These are phyloP conservation scores for Grallaria varia DNA, from an alignment of 2,113 vertebrate genomes.

Conservation along the genomic window DNA sequence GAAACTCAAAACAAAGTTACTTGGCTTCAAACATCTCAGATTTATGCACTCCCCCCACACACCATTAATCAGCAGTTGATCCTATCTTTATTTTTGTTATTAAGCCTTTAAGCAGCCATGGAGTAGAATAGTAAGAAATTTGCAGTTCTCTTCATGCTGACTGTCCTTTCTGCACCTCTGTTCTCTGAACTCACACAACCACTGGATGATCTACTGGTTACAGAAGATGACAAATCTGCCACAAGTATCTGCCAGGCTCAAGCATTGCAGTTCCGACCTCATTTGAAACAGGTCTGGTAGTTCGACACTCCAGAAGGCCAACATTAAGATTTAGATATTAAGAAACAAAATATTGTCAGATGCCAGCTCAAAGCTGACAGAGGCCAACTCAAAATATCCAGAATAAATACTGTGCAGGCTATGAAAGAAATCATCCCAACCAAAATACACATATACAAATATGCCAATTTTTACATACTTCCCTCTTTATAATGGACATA, in stretches of 20 bases:
- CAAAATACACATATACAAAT: background rate
- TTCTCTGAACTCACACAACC: background rate
- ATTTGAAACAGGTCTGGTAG: background rate
- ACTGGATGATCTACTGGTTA: background rate
- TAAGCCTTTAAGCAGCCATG: background rate
- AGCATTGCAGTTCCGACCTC: background rate
- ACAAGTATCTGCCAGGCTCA: background rate
- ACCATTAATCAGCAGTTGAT: background rate
- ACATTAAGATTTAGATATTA: background rate
- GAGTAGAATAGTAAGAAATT: background rate
- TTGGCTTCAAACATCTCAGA: background rate
- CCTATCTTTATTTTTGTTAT: background rate
- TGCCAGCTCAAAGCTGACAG: background rate
- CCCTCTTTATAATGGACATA: background rate
- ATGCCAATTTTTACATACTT: background rate
- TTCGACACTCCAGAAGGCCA: background rate
- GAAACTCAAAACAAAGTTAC: background rate
- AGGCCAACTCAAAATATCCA: background rate
- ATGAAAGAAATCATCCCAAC: background rate
- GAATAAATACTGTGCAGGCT: background rate
- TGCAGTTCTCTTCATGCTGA: background rate
- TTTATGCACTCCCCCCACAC: background rate
- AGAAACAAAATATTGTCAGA: background rate
- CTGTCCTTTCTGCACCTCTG: background rate
- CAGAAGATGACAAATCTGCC: background rate